Base-by-base conservation (phyloP, 2,113 vertebrate genomes). In the Paradisaea rubra region DNA sequence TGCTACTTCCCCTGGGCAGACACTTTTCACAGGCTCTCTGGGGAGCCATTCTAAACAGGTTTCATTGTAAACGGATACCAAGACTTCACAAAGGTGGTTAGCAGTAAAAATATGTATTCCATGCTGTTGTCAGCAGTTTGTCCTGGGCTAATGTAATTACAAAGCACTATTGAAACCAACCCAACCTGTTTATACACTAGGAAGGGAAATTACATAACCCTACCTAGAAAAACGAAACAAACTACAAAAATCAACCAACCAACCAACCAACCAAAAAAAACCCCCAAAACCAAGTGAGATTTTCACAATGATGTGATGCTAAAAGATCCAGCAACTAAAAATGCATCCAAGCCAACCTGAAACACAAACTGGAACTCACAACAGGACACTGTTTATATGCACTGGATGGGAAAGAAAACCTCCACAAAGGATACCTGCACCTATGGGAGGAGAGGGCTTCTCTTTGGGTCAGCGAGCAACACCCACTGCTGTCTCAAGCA, bases 151-250 rank as follows among this genome's bases (percentile, higher is more conserved):
- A 66, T 23, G 45, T 83, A 92, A 95, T 91, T 93, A 68, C 69
- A 93, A 82, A 56, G 91, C 68, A 60, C 66, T 79, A 71, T 3
- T 70, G 82, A 97, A 97, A 97, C 94, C 71, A 86, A 84, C 60
- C 76, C 52, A 93, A 89, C 94, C 90, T 56, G 95, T 92, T 96
- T 50, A 76, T 41, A 52, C 7, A 68, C 78, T 73, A 86, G 86
- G 76, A 84, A 91, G 73, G n/a, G 66, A 74, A 88, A 74, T 84
- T 93, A 77, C 45, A 74, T 87, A 95, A 74, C 15, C 4, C 22
- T 73, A 39, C 12, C 13, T 52, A 49, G 52, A 86, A 35, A 56
- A 15, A 7, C 0, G 2, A 69, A 81, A 53, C 9, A 52, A 47
- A 63, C 15, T 28, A 78, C 41, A 35, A 60, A 74, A 57, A 30